phyloP scores from a whole-genome alignment of 2,888 invertebrate species.

The Salticus scenicus region DNA sequence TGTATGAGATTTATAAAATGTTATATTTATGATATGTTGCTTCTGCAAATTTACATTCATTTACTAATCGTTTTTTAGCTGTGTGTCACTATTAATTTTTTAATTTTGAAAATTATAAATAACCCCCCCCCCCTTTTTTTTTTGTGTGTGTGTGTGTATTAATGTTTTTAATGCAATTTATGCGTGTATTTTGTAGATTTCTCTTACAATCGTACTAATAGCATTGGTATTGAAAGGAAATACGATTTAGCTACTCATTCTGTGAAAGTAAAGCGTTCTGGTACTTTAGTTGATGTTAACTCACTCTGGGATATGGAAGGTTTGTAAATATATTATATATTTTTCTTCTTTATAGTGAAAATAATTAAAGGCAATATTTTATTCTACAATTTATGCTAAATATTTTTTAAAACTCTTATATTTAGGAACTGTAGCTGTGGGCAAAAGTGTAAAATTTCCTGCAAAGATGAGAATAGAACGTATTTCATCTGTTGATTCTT shows the following conservation, averaged over 20 bases:
- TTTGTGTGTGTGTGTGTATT: too few species aligned
- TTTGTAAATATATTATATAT: slow-evolving; percentile 66
- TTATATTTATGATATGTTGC: too few species aligned
- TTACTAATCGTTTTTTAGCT: too few species aligned
- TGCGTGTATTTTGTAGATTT: not conserved
- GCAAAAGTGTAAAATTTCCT: slow-evolving; percentile 53
- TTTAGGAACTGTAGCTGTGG: slow-evolving; percentile 50
- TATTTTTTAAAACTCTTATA: not conserved
- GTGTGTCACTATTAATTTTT: too few species aligned
- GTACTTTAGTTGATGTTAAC: slow-evolving; percentile 79
- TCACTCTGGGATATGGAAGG: slow-evolving; percentile 78
- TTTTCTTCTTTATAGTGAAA: too few species aligned
- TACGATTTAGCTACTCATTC: slow-evolving; percentile 79
- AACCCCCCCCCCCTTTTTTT: too few species aligned
- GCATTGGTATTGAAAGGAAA: slow-evolving; percentile 27
- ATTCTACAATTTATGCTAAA: too few species aligned
- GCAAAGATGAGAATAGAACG: slow-evolving; percentile 75
- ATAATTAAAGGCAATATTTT: too few species aligned
- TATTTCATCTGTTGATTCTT: slow-evolving; percentile 78
- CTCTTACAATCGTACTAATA: slow-evolving; percentile 12
- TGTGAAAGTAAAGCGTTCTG: slow-evolving; percentile 79
- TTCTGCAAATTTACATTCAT: too few species aligned
- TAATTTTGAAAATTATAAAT: too few species aligned
- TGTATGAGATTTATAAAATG: too few species aligned
- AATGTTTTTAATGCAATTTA: too few species aligned